phyloP scores from a whole-genome alignment of 2,113 vertebrate genomes.

The Tachysurus vachellii region DNA sequence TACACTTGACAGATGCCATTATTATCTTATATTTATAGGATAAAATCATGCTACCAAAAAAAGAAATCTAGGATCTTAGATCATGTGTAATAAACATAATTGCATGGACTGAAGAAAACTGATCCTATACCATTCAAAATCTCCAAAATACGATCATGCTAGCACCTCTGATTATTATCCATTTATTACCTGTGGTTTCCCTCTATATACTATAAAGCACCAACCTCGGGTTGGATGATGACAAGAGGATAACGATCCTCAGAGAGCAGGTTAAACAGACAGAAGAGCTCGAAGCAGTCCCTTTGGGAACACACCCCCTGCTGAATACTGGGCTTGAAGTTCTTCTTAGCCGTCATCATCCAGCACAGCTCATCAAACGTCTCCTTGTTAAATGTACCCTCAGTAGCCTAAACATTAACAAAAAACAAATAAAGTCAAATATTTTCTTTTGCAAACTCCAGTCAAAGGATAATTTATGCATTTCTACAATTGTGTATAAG shows the following conservation, averaged over 20 bases:
- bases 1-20: background rate
- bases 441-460: background rate
- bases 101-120: background rate
- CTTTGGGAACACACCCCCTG: constrained; percentile 62
- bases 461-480: background rate
- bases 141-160: background rate
- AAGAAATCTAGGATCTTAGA: background rate
- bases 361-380: constrained; percentile 80
- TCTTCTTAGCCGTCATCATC: constrained; percentile 80
- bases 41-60: background rate
- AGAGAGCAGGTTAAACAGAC: constrained; percentile 79
- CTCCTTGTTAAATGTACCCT: constrained; percentile 77
- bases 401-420: constrained; percentile 66
- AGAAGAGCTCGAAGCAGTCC: constrained; percentile 79
- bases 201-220: background rate
- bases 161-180: background rate
- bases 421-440: background rate
- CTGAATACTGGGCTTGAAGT: constrained; percentile 59
- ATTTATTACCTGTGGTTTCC: background rate
- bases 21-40: background rate
- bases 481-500: background rate
- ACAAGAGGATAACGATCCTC: constrained; percentile 78
- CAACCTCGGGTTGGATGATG: constrained; percentile 77
- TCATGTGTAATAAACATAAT: background rate
- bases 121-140: background rate